Evolutionary conservation across 2,113 vertebrate genomes (phyloP).

Genomic region (Columba livia): DNA sequence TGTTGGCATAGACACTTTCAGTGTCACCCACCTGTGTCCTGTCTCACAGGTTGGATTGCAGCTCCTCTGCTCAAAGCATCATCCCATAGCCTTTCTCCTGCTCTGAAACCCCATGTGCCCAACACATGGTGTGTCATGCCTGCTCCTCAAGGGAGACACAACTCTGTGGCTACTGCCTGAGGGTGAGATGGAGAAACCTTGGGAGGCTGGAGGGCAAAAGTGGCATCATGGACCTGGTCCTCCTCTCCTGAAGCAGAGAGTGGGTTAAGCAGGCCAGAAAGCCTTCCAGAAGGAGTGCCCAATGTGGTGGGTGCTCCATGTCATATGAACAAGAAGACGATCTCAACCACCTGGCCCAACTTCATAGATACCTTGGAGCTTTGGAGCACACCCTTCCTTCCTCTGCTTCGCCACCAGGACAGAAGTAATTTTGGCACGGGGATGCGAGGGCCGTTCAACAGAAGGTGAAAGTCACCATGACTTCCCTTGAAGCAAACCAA

Average conservation of each 20-base stretch:
- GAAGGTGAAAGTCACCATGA: not conserved
- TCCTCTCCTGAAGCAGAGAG: not conserved
- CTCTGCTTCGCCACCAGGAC: not conserved
- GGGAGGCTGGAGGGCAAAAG: not conserved
- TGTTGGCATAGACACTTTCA: not conserved
- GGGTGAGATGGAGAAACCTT: not conserved
- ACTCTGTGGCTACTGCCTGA: not conserved
- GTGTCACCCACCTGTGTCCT: not conserved
- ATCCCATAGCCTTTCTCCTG: not conserved
- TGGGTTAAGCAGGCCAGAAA: accelerated
- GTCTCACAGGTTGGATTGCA: not conserved
- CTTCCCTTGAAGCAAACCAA: not conserved
- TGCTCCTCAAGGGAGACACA: not conserved
- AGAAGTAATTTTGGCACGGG: not conserved
- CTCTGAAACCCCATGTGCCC: not conserved
- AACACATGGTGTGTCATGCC: accelerated
- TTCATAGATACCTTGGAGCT: not conserved
- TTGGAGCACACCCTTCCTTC: not conserved
- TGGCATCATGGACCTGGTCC: too few species aligned
- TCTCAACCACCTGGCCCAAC: not conserved
- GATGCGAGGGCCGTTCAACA: accelerated
- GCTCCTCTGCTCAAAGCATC: not conserved
- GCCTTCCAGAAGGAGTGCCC: not conserved
- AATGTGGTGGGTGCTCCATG: not conserved
- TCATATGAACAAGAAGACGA: not conserved